These are phyloP conservation scores for Drosophila chauvacae DNA, from an alignment of 1,140 invertebrate species.

Conservation along the genomic window DNA sequence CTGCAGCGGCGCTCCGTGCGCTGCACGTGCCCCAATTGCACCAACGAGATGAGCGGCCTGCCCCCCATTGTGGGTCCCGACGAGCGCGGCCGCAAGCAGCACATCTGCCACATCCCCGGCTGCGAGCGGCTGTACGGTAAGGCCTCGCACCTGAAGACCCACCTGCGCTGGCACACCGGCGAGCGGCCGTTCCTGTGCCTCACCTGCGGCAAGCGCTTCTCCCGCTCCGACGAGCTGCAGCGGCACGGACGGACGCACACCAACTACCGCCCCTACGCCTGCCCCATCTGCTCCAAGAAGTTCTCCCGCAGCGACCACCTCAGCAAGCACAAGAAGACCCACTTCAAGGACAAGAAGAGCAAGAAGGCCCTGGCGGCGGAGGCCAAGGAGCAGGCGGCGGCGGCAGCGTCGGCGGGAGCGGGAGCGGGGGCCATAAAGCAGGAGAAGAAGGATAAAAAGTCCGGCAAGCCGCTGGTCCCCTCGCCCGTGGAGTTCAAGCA, in stretches of 20 bases:
- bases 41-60: constrained; percentile 88
- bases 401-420: constrained; percentile 26
- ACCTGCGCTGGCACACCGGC: constrained; percentile 93
- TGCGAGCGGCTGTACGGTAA: constrained; percentile 97
- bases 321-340: constrained; percentile 93
- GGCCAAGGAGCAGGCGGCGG: constrained; percentile 65
- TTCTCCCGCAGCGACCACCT: constrained; percentile 95
- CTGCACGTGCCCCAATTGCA: constrained; percentile 90
- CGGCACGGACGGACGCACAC: constrained; percentile 93
- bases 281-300: constrained; percentile 90
- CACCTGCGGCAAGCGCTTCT: constrained; percentile 94
- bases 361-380: constrained; percentile 76
- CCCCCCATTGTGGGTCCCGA: constrained; percentile 87
- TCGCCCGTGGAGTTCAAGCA: constrained; percentile 68
- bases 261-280: constrained; percentile 92
- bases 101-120: constrained; percentile 95
- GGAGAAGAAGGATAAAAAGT: constrained; percentile 59
- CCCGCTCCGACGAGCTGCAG: constrained; percentile 94
- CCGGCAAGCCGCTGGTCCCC: neutral
- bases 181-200: constrained; percentile 91
- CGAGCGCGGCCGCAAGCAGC: constrained; percentile 89
- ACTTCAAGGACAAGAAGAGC: constrained; percentile 85
- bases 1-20: constrained; percentile 86
- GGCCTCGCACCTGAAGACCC: constrained; percentile 95
- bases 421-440: constrained; percentile 51